Evolutionary conservation across 2,113 vertebrate genomes (phyloP).

Genomic region (Ctenomys sociabilis): DNA sequence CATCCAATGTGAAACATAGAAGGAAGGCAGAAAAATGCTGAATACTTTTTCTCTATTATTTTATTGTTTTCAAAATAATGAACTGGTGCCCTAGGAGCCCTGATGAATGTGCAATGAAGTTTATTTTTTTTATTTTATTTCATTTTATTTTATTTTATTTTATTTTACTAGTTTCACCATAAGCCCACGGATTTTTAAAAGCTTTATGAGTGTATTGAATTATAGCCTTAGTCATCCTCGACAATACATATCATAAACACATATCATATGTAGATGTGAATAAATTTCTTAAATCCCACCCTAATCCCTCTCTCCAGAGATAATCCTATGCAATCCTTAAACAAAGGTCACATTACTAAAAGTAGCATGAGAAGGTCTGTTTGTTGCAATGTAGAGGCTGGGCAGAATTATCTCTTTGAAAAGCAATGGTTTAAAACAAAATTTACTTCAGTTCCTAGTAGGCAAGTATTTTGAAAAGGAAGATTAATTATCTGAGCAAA

Average conservation of each 20-base stretch:
- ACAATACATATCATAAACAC: background rate
- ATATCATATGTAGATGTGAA: background rate
- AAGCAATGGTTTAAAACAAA: background rate
- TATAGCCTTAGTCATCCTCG: background rate
- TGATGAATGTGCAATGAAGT: background rate
- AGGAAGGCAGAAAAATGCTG: background rate
- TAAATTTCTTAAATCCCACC: background rate
- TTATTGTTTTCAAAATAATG: conserved; percentile 26
- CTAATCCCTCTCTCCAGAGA: background rate
- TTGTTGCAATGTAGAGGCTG: background rate
- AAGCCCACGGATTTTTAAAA: background rate
- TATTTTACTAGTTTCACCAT: background rate
- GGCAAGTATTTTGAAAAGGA: background rate
- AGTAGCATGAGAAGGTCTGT: background rate
- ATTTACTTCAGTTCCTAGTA: background rate
- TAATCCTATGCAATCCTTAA: background rate
- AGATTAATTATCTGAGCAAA: conserved; percentile 2
- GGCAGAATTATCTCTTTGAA: background rate
- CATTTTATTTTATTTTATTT: background rate
- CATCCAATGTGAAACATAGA: background rate
- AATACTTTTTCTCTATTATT: background rate
- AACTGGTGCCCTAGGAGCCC: background rate
- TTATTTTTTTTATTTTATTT: no score
- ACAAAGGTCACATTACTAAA: background rate
- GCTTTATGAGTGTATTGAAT: conserved; percentile 12